Evolutionary conservation across 2,797 vertebrate species (phyloP).

Genomic region (Muscicapa striata): DNA sequence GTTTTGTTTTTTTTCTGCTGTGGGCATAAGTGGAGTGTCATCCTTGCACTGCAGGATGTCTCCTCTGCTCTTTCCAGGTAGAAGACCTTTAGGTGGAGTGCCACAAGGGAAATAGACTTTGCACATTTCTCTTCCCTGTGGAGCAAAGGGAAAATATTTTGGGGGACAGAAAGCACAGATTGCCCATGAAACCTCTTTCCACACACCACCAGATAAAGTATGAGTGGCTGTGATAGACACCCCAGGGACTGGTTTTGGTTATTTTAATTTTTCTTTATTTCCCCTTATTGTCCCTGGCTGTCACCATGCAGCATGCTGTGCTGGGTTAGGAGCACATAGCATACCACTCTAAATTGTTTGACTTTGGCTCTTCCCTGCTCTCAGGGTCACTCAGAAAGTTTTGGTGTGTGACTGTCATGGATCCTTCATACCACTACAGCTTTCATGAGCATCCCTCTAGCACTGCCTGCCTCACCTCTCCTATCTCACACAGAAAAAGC

Average conservation of each 20-base stretch:
- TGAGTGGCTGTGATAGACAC: background rate
- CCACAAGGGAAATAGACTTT: background rate
- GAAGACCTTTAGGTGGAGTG: background rate
- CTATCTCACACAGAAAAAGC: background rate
- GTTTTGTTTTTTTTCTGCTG: background rate
- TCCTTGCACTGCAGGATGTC: background rate
- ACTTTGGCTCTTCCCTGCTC: background rate
- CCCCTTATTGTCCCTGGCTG: background rate
- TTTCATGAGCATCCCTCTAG: background rate
- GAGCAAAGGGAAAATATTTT: background rate
- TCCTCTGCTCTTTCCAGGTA: background rate
- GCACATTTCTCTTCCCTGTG: background rate
- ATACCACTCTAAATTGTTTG: background rate
- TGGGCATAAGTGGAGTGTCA: background rate
- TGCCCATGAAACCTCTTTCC: background rate
- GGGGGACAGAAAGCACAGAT: background rate
- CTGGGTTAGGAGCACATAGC: background rate
- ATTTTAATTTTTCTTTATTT: background rate
- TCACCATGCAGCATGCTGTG: accelerated
- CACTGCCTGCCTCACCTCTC: background rate
- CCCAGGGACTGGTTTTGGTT: background rate
- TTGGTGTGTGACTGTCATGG: background rate
- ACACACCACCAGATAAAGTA: background rate
- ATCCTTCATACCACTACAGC: background rate
- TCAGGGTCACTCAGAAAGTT: background rate